phyloP scores from a whole-genome alignment of 2,888 invertebrate genomes.

The Caenorhabditis angaria region DNA sequence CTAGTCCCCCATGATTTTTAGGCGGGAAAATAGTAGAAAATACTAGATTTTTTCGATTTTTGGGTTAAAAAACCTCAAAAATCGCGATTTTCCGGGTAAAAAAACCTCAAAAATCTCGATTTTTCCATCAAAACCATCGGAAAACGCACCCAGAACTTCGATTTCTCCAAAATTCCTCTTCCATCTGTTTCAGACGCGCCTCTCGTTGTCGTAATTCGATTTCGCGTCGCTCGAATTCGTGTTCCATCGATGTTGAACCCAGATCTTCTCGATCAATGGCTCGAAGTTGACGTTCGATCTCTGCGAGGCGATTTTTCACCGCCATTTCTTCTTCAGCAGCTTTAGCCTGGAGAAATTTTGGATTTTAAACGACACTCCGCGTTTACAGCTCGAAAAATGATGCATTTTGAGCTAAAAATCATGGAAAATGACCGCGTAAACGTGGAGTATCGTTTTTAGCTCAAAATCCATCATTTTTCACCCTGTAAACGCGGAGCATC shows the following conservation, averaged over 20 bases:
- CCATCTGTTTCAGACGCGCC: not conserved
- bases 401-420: not conserved
- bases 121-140: not conserved
- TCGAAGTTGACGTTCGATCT: constrained; percentile 20
- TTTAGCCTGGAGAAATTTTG: not conserved
- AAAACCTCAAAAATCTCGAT: not conserved
- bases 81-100: no score
- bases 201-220: not conserved
- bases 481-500: no score
- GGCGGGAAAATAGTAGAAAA: no score
- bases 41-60: no score
- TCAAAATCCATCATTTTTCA: no score
- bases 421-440: no score
- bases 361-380: not conserved
- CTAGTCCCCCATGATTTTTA: no score
- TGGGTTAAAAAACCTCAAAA: no score
- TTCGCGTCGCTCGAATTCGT: not conserved
- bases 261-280: constrained; percentile 9
- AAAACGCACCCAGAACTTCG: not conserved
- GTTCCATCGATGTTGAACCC: not conserved
- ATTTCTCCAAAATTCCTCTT: not conserved
- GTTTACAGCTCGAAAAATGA: no score
- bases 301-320: constrained; percentile 10
- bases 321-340: constrained; percentile 15
- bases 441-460: no score